Base-by-base conservation (phyloP, 2,888 invertebrate species). In the Fragum whitleyi region DNA sequence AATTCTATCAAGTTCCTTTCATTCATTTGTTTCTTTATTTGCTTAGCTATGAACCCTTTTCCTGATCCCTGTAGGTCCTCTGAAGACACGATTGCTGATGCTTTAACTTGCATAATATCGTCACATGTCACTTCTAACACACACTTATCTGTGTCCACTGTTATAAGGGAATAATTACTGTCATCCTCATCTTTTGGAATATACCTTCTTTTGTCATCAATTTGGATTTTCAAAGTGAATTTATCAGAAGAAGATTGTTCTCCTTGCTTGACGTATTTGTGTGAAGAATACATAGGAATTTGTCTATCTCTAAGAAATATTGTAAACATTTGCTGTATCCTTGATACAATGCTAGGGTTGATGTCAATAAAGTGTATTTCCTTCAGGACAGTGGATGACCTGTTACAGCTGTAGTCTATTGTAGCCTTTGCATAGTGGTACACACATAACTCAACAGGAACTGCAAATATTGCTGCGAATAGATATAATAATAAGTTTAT, bases 281-380 rank as follows among this genome's bases (percentile, higher is more conserved):
- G 28, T 42, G 61, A 36, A n/a, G n/a, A 21, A 39, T 74, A 55
- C 36, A 23, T 1, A 65, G 74, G 65, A 6, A 16, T 23, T 9
- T 26, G n/a, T 11, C 55, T 32, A 28, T 39, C 29, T 28, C 19
- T 39, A 5, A 74, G 21, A 11, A 74, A 29, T 5, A 11, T 26
- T 26, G 16, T 57, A 70, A 70, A 80, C 62, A 47, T 57, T n/a
- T 39, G 6, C 28, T 77, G 79, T 57, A 86, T 83, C 1, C 75
- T 59, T 7, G 67, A 51, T n/a, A 85, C 73, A 65, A 88, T 82
- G 7, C 78, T 65, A 6, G 47, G n/a, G 36, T 83, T 83, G 21
- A 71, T 86, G 74, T 88, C 85, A 57, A 90, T 77, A 74, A 90
- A 83, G 51, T 87, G 88, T 9, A 90, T 83, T 72, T 88, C 88